Evolutionary conservation across 2,113 vertebrate species (phyloP).

Genomic region (Orientallactaga bullata): DNA sequence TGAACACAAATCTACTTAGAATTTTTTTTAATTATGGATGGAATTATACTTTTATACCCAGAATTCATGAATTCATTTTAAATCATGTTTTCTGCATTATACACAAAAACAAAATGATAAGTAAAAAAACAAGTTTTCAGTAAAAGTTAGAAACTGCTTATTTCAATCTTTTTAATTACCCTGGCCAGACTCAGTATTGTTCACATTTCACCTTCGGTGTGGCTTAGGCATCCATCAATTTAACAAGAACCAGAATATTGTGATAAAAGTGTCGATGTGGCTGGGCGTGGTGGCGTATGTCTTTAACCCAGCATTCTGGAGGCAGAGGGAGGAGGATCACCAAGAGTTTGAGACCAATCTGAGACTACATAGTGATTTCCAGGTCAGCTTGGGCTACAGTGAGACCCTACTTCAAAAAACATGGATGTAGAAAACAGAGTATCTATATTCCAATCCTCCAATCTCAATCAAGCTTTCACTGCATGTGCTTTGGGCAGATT

Average conservation of each 20-base stretch:
- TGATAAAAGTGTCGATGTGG: background rate
- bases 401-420: no score
- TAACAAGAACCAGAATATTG: background rate
- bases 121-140: background rate
- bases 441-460: no score
- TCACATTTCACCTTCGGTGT: background rate
- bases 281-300: no score
- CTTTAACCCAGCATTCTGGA: no score
- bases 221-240: background rate
- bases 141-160: slow-evolving; percentile 24
- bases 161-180: background rate
- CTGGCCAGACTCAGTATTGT: background rate
- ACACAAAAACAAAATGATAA: background rate
- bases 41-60: background rate
- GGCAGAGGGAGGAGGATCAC: no score
- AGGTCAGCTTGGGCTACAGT: no score
- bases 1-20: background rate
- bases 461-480: no score
- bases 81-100: background rate
- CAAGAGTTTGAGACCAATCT: no score
- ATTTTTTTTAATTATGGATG: background rate
- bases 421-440: background rate
- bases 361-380: no score
- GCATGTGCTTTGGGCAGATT: background rate
- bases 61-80: slow-evolving; percentile 25